These are phyloP conservation scores for Lampris megalopsis DNA, from an alignment of 2,113 vertebrate species.

Conservation along the genomic window DNA sequence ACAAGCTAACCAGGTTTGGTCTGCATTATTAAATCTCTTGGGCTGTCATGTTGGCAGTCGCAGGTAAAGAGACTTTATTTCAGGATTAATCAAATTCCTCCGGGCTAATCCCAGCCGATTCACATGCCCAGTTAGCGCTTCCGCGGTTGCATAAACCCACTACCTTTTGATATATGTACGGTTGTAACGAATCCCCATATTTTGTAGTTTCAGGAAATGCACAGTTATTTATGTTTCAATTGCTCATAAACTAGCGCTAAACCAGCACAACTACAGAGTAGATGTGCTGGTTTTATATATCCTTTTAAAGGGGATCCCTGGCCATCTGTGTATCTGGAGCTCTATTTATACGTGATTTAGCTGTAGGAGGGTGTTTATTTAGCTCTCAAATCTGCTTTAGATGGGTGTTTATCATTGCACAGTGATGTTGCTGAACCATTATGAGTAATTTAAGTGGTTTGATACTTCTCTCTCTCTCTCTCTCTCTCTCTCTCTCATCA, in stretches of 20 bases:
- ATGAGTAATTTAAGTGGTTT: background rate
- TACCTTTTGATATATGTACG: too few species aligned
- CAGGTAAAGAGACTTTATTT: background rate
- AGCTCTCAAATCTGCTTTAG: background rate
- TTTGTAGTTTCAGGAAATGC: too few species aligned
- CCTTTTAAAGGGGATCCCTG: background rate
- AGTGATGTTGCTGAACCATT: background rate
- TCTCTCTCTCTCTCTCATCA: background rate
- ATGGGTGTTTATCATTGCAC: background rate
- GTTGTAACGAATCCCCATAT: too few species aligned
- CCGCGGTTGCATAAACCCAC: too few species aligned
- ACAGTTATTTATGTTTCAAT: too few species aligned
- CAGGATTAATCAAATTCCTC: background rate
- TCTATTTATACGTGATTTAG: background rate
- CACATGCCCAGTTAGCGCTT: too few species aligned
- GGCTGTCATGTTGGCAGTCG: background rate
- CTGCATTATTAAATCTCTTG: background rate
- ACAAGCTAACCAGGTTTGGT: constrained; percentile 8
- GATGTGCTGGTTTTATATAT: background rate
- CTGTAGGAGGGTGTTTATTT: background rate
- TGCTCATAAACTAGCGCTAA: too few species aligned
- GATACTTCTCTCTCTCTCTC: background rate
- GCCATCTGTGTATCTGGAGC: background rate
- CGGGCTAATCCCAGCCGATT: too few species aligned
- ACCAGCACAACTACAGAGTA: too few species aligned